Conservation (phyloP, 2,113 vertebrate genomes). For the Chrysemys picta region DNA sequence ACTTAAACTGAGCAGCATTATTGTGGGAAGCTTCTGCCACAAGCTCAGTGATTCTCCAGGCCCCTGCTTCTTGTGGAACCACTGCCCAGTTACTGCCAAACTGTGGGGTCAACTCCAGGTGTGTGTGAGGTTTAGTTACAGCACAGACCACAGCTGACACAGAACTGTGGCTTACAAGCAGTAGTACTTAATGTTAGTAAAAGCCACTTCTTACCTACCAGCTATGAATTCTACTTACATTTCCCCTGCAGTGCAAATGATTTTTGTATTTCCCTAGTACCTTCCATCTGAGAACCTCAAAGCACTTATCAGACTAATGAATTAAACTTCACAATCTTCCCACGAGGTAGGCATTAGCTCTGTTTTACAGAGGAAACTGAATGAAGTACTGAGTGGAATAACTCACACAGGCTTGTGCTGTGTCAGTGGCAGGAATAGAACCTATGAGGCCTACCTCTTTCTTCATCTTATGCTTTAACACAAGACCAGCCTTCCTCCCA, state of each 20-base stretch:
- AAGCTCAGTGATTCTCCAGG: conserved; percentile 16
- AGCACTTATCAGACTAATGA: not conserved
- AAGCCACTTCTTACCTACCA: not conserved
- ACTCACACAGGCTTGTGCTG: not conserved
- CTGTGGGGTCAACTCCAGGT: not conserved
- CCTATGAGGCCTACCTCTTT: not conserved
- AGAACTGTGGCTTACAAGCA: not conserved
- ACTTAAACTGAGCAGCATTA: conserved; percentile 19
- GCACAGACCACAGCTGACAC: not conserved
- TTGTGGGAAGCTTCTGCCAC: not conserved
- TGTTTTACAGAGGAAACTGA: not conserved
- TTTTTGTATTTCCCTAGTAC: not conserved
- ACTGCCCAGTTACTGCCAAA: not conserved
- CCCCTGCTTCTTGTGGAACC: not conserved
- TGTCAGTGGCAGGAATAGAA: not conserved
- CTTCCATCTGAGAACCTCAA: conserved; percentile 1
- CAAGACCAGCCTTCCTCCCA: not conserved
- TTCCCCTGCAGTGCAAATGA: not conserved
- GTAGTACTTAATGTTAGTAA: not conserved
- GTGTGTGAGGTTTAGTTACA: not conserved
- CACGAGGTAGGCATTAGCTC: not conserved
- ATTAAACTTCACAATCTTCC: not conserved
- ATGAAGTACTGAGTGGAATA: not conserved
- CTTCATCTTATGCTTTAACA: not conserved
- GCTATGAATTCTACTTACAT: not conserved